Evolutionary conservation across 2,888 invertebrate species (phyloP), one percentile per base, ranked within the genome.

Genomic region (Smittia aterrima): DNA sequence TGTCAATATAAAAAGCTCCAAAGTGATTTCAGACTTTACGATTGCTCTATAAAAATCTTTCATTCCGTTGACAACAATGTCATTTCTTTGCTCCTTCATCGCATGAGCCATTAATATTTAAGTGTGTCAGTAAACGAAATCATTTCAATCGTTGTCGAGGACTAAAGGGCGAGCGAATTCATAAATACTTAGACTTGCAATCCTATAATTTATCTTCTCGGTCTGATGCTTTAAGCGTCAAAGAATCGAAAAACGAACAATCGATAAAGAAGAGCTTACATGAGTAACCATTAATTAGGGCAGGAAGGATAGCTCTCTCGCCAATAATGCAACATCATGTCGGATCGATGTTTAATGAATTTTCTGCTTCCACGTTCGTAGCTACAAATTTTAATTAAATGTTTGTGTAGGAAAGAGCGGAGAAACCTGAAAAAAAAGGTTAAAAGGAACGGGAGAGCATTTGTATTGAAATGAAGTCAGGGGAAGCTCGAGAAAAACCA

Each of bases 1-100:
- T 47, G 16, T 11, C 47, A 24, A 18, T 18, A 38, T 40, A 70
- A 54, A 70, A 68, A 70, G 41, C 47, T 70, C 53, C 9, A 70
- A 70, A 70, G 54, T 70, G 70, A 70, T 70, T 70, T 70, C 70
- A 70, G 47, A 53, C n/a, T 70, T 70, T 70, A 70, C 70, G 53
- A 70, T 70, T 27, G 53, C 13, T 24, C 16, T 70, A 53, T 32
- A 54, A 54, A 67, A 70, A 70, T 54, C 9, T 27, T 64, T 11
- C 58, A 58, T 58, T 58, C 18, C 47, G 58, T 20, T 11, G 58
- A 58, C 58, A 20, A 58, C 18, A 6, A 18, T 4, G 20, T 58
- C 58, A 18, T 58, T 18, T 58, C 20, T 20, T 11, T 20, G n/a
- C 11, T 47, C 38, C 11, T 38, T 4, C 53, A 11, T 58, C 22